Evolutionary conservation across 2,113 vertebrate genomes (phyloP).

Genomic region (Labrus mixtus): DNA sequence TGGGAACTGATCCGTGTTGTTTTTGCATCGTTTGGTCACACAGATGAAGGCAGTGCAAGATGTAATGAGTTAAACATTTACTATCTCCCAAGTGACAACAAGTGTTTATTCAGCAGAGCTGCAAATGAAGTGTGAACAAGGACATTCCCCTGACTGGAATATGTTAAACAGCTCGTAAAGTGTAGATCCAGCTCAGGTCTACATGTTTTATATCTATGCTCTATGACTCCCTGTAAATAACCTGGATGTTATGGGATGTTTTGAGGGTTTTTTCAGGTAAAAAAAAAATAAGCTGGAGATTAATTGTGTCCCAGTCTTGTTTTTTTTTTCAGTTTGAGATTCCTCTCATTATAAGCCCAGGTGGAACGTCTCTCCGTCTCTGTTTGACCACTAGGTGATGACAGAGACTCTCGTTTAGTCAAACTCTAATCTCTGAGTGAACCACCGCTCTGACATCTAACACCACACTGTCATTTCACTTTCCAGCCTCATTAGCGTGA

Average conservation of each 20-base stretch:
- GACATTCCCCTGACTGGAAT: conserved; percentile 29
- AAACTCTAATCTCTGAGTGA: neutral
- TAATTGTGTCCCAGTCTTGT: too few relatives aligned
- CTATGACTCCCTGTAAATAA: neutral
- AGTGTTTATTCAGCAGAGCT: conserved; percentile 44
- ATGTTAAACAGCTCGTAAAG: conserved; percentile 5
- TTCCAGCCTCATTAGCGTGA: neutral
- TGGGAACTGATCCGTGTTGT: conserved; percentile 12
- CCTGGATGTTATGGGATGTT: neutral
- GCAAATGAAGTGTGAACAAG: conserved; percentile 42
- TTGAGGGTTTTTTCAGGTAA: neutral
- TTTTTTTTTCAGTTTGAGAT: neutral
- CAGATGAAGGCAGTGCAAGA: conserved; percentile 18
- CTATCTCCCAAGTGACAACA: conserved; percentile 26
- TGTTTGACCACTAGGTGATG: conserved; percentile 59
- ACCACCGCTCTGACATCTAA: neutral
- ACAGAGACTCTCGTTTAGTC: conserved; percentile 35
- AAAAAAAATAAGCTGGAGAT: too few relatives aligned
- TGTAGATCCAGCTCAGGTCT: neutral
- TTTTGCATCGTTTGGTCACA: conserved; percentile 48
- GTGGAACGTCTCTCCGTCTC: neutral
- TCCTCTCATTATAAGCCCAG: neutral
- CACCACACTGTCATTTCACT: neutral
- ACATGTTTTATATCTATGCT: neutral
- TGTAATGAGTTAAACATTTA: conserved; percentile 56